These are phyloP conservation scores for Mizuhopecten yessoensis DNA, from an alignment of 1,140 invertebrate genomes.

Conservation along the genomic window DNA sequence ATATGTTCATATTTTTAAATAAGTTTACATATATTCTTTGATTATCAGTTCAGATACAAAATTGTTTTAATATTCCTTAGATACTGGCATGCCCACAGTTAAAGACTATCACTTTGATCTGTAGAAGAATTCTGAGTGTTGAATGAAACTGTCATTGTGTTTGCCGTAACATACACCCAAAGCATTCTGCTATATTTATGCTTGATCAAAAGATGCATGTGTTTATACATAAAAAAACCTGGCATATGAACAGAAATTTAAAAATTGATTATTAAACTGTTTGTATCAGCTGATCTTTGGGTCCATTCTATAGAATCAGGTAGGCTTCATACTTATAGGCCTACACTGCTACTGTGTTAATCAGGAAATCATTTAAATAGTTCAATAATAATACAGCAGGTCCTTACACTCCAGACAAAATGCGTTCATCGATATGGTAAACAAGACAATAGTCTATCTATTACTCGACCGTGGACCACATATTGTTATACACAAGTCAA, in stretches of 20 bases:
- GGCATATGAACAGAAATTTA: neutral
- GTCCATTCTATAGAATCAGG: neutral
- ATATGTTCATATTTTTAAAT: neutral
- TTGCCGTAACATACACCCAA: neutral
- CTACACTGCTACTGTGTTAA: neutral
- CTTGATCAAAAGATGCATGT: neutral
- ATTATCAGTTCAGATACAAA: neutral
- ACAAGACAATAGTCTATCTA: conserved; percentile 9
- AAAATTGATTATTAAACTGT: neutral
- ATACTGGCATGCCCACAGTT: neutral
- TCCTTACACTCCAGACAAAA: neutral
- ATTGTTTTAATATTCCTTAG: neutral
- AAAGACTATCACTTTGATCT: neutral
- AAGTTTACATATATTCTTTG: neutral
- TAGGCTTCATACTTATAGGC: neutral
- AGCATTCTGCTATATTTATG: neutral
- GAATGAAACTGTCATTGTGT: neutral
- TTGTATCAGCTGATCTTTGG: neutral
- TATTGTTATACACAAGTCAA: conserved; percentile 9
- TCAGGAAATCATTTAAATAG: conserved; percentile 35
- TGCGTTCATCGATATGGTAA: conserved; percentile 10
- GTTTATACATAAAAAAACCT: neutral
- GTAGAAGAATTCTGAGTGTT: neutral
- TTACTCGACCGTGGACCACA: neutral
- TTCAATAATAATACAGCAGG: conserved; percentile 23